These are phyloP conservation scores for Brachionus koreanus DNA, from an alignment of 1,140 invertebrate species.

Conservation along the genomic window DNA sequence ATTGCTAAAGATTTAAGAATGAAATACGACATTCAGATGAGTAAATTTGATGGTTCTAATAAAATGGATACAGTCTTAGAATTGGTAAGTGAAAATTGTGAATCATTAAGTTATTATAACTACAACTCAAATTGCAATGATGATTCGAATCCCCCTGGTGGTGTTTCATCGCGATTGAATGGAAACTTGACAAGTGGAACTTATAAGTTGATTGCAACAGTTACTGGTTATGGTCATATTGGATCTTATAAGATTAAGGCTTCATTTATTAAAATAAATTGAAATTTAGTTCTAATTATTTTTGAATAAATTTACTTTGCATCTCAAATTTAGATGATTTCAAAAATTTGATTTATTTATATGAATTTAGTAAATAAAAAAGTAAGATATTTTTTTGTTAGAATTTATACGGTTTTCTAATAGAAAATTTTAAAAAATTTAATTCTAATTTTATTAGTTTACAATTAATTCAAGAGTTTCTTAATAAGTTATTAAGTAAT, in stretches of 20 bases:
- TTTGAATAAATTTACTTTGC: neutral
- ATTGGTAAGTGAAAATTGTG: neutral
- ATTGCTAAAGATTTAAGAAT: neutral
- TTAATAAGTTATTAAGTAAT: no score
- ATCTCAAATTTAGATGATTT: neutral
- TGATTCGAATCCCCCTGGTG: neutral
- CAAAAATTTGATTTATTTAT: neutral
- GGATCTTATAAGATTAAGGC: neutral
- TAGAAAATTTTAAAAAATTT: no score
- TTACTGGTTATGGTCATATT: neutral
- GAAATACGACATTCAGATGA: neutral
- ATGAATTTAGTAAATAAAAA: no score
- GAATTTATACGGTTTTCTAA: no score
- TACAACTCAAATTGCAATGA: neutral
- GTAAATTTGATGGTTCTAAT: constrained; percentile 1
- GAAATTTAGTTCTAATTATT: neutral
- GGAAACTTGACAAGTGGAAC: neutral
- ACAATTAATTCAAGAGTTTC: no score
- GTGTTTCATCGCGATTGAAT: neutral
- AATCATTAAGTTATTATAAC: neutral
- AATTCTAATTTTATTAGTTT: no score
- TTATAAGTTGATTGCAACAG: neutral
- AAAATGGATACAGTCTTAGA: neutral
- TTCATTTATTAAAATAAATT: neutral
- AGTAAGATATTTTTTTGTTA: no score